A percentile compares a stretch with the other conserved stretches of the same genome.
Conservation (phyloP, 2,113 vertebrate genomes). For the Tangachromis dhanisi region DNA sequence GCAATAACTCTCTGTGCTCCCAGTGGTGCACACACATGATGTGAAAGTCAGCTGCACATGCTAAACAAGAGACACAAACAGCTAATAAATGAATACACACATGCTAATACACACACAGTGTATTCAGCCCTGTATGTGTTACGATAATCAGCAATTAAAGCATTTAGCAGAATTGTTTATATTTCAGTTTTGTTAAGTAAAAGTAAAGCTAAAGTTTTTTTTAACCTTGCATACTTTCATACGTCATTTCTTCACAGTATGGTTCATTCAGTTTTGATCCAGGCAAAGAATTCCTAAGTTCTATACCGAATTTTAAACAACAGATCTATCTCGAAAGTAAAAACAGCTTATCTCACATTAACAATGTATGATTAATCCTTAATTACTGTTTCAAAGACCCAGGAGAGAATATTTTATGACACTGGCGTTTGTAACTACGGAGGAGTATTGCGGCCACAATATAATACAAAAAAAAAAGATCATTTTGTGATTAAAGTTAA, state of each 20-base stretch:
- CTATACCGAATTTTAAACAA: not conserved
- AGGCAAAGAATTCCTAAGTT: too few species aligned
- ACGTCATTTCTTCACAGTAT: not conserved
- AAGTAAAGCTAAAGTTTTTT: not conserved
- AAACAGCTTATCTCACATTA: not conserved
- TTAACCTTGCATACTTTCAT: not conserved
- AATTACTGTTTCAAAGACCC: not conserved
- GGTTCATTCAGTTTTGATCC: not conserved
- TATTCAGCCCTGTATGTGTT: not conserved
- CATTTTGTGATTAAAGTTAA: not conserved
- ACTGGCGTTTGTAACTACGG: not conserved
- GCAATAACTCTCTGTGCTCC: constrained; percentile 22
- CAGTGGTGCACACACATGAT: not conserved
- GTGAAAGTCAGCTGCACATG: not conserved
- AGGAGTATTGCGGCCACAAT: not conserved
- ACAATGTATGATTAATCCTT: not conserved
- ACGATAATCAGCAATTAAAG: constrained; percentile 37
- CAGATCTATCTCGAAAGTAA: not conserved
- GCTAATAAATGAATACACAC: not conserved
- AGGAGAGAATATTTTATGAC: not conserved
- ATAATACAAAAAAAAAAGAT: not conserved
- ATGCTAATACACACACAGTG: not conserved
- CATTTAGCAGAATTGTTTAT: not conserved
- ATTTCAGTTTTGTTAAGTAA: not conserved
- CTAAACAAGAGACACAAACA: not conserved